These are phyloP conservation scores for Drosophila obscura DNA, from an alignment of 1,140 invertebrate genomes.

Conservation along the genomic window DNA sequence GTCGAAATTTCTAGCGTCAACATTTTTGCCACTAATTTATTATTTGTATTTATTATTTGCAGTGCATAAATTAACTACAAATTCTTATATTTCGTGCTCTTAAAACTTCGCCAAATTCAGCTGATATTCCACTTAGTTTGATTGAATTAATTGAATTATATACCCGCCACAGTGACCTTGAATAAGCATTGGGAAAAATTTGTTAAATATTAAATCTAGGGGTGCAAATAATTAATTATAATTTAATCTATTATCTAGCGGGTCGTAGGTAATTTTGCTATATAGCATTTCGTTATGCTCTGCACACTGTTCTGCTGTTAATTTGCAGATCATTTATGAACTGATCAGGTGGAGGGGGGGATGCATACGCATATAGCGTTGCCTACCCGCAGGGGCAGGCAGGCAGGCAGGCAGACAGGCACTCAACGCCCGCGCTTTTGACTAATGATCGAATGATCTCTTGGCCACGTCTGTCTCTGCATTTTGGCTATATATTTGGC, in stretches of 20 bases:
- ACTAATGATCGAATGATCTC: slow-evolving; percentile 54
- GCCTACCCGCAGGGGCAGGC: slow-evolving; percentile 18
- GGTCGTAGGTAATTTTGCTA: neutral
- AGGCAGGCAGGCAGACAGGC: too few species aligned
- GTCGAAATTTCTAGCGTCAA: too few species aligned
- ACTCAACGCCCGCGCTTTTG: slow-evolving; percentile 64
- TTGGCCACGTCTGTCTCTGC: slow-evolving; percentile 27
- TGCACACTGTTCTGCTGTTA: slow-evolving; percentile 15
- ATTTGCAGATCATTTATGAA: slow-evolving; percentile 45
- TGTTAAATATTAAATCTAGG: too few species aligned
- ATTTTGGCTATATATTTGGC: slow-evolving; percentile 31
- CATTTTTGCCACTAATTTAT: too few species aligned
- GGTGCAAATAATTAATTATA: neutral
- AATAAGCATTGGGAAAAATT: neutral
- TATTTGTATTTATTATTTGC: too few species aligned
- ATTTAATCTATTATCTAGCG: slow-evolving; percentile 2
- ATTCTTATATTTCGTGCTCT: too few species aligned
- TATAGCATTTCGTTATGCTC: slow-evolving; percentile 42
- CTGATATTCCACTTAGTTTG: too few species aligned
- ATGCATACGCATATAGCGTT: neutral
- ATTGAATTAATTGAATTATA: too few species aligned
- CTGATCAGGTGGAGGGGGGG: slow-evolving; percentile 3
- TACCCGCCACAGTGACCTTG: too few species aligned
- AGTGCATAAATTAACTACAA: too few species aligned
- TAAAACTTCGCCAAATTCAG: too few species aligned